Conservation (phyloP, 2,888 invertebrate species). For the Agrilus biguttatus region DNA sequence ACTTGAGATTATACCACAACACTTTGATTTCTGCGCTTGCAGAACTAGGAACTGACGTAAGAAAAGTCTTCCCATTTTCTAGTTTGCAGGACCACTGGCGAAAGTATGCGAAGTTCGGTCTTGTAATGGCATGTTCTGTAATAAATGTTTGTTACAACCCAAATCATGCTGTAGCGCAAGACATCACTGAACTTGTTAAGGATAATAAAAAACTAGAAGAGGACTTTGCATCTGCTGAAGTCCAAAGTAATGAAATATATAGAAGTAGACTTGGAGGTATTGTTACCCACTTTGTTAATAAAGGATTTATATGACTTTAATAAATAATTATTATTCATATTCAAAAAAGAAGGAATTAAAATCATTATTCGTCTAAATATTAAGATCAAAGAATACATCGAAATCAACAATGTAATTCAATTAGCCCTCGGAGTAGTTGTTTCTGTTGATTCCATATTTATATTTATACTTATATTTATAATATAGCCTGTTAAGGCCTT, state of each 20-base stretch:
- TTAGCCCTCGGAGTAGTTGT: too few species aligned
- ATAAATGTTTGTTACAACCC: slow-evolving; percentile 10
- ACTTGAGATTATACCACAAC: slow-evolving; percentile 20
- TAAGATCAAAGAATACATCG: too few species aligned
- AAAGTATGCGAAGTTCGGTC: slow-evolving; percentile 12
- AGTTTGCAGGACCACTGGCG: slow-evolving; percentile 15
- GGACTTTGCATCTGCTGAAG: slow-evolving; percentile 2
- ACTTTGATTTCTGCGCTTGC: slow-evolving; percentile 15
- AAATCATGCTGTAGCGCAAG: slow-evolving; percentile 9
- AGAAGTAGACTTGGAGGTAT: slow-evolving; percentile 7
- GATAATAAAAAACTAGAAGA: slow-evolving; percentile 3
- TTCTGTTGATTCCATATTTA: too few species aligned
- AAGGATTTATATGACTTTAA: slow-evolving; percentile 8
- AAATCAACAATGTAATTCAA: too few species aligned
- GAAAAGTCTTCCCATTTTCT: slow-evolving; percentile 18
- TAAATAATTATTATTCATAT: too few species aligned
- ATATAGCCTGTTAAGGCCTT: too few species aligned
- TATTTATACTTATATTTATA: too few species aligned
- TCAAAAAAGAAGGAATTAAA: too few species aligned
- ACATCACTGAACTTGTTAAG: slow-evolving; percentile 8
- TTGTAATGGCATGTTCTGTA: slow-evolving; percentile 9
- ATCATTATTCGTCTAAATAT: too few species aligned
- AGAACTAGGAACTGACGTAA: slow-evolving; percentile 15
- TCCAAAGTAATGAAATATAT: slow-evolving; percentile 9
- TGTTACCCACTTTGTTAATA: slow-evolving; percentile 8